Percentiles rank a stretch among this genome's conserved stretches.
phyloP scores from a whole-genome alignment of 2,797 vertebrate genomes.

The Darevskia mixta region DNA sequence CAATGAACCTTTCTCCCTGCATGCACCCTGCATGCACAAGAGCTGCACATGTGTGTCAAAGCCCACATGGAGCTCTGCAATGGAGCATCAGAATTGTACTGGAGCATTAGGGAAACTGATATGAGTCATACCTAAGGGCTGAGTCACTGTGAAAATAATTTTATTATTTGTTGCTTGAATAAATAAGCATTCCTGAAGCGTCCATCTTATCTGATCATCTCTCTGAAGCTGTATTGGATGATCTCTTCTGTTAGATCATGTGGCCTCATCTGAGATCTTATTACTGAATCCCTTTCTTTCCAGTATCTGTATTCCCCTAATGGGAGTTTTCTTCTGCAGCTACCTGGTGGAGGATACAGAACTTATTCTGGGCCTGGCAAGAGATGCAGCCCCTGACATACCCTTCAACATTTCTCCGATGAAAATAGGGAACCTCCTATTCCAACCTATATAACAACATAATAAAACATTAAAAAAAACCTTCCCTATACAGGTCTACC shows the following conservation, averaged over 20 bases:
- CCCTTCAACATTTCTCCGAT: not conserved
- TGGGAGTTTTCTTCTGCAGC: constrained; percentile 4
- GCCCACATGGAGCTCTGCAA: not conserved
- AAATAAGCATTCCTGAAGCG: not conserved
- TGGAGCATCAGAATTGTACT: not conserved
- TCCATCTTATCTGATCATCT: not conserved
- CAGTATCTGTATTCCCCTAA: not conserved
- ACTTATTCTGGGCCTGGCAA: accelerated
- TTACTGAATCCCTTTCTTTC: constrained; percentile 4
- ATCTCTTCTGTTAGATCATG: constrained; percentile 45
- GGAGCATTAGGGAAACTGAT: not conserved
- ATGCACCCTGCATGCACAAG: not conserved
- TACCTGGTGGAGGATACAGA: not conserved
- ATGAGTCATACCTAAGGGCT: not conserved
- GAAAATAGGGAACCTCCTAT: not conserved
- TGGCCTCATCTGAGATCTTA: constrained; percentile 45
- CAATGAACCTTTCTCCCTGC: not conserved
- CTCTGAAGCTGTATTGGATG: not conserved
- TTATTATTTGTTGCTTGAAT: constrained; percentile 31
- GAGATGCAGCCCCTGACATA: not conserved
- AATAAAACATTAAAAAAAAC: too few species aligned
- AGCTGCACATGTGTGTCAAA: not conserved
- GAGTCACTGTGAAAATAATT: not conserved
- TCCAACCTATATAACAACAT: not conserved
- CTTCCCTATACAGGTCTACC: too few species aligned